These are phyloP conservation scores for Crotalus horridus DNA, from an alignment of 2,113 vertebrate genomes.

Conservation along the genomic window DNA sequence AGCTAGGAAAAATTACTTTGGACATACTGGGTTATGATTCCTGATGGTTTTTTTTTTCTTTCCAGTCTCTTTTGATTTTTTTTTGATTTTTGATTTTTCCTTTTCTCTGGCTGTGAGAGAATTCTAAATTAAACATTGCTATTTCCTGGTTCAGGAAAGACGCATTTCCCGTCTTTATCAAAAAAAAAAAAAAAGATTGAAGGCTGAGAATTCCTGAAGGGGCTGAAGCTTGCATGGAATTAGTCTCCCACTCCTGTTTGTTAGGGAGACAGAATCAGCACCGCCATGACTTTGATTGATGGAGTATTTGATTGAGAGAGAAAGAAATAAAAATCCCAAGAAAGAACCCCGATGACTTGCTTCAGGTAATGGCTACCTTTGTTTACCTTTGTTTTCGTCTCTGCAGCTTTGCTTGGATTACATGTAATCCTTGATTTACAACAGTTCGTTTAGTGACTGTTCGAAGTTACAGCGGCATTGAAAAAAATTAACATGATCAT, in stretches of 20 bases:
- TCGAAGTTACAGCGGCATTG: no score
- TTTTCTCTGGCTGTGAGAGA: neutral
- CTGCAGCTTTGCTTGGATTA: neutral
- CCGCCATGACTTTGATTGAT: neutral
- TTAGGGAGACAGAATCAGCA: neutral
- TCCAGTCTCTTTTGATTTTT: neutral
- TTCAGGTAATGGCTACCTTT: neutral
- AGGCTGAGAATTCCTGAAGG: neutral
- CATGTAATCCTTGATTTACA: no score
- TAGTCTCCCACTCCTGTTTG: neutral
- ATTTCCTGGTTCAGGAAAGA: neutral
- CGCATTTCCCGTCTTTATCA: neutral
- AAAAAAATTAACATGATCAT: no score
- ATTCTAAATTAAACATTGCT: neutral
- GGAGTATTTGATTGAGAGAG: neutral
- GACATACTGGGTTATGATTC: neutral
- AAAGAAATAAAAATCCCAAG: neutral
- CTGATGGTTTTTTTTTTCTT: neutral
- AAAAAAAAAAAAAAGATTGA: neutral
- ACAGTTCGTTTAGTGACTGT: no score
- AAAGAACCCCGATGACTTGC: neutral
- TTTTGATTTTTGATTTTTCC: neutral
- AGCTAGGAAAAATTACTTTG: neutral
- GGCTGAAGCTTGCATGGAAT: neutral
- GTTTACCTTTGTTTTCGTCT: neutral